Evolutionary conservation across 2,113 vertebrate genomes (phyloP).

Genomic region (Odontophorus gujanensis): DNA sequence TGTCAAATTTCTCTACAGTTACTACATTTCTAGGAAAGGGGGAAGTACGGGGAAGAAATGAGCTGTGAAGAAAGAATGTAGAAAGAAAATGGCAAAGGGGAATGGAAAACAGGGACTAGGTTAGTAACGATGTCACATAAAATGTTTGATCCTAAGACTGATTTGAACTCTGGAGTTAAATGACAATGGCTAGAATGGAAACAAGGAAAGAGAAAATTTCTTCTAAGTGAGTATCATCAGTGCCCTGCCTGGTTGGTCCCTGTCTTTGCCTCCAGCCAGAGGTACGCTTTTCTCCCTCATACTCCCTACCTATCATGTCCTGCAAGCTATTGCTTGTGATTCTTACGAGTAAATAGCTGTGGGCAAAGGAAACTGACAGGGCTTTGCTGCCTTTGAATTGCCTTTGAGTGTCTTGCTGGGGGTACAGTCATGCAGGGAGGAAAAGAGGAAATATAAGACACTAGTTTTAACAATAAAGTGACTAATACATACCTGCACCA

Average conservation of each 20-base stretch:
- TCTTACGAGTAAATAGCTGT: not conserved
- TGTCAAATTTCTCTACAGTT: not conserved
- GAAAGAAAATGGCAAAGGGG: not conserved
- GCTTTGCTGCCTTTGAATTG: not conserved
- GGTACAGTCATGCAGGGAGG: not conserved
- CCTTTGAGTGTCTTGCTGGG: not conserved
- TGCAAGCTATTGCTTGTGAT: not conserved
- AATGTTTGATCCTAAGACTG: not conserved
- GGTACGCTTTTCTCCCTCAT: not conserved
- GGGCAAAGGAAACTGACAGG: not conserved
- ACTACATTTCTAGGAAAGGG: not conserved
- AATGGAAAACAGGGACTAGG: not conserved
- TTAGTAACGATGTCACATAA: not conserved
- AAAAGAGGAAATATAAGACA: not conserved
- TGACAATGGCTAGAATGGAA: not conserved
- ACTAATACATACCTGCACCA: constrained; percentile 83
- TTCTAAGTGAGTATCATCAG: not conserved
- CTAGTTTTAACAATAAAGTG: not conserved
- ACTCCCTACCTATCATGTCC: fast-evolving
- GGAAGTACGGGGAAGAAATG: not conserved
- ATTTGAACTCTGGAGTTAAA: not conserved
- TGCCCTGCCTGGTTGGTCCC: not conserved
- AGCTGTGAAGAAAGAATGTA: not conserved
- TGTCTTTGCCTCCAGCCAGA: not conserved
- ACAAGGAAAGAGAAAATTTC: not conserved